Conservation (phyloP, 2,113 vertebrate species). For the Chaetodon auriga region DNA sequence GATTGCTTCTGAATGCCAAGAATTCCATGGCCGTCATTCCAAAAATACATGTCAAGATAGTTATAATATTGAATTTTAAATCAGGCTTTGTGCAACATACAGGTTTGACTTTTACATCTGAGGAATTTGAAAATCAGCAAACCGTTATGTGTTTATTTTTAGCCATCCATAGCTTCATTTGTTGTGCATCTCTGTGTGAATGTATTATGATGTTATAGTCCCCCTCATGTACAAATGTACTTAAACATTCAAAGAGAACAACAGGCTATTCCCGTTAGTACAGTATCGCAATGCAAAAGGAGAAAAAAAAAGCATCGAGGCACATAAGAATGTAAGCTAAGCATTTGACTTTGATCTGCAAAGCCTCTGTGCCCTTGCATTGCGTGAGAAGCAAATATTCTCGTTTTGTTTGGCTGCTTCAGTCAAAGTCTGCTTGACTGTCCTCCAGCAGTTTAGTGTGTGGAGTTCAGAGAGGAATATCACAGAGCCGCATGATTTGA, state of each 20-base stretch:
- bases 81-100: neutral
- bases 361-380: constrained; percentile 59
- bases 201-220: constrained; percentile 54
- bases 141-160: constrained; percentile 52
- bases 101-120: neutral
- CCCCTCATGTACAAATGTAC: constrained; percentile 64
- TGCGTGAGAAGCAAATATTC: constrained; percentile 63
- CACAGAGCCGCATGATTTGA: neutral
- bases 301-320: constrained; percentile 12
- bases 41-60: neutral
- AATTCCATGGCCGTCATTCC: neutral
- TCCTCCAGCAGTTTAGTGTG: constrained; percentile 32
- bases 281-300: constrained; percentile 42
- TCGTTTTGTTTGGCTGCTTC: constrained; percentile 27
- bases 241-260: constrained; percentile 72
- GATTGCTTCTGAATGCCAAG: neutral
- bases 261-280: constrained; percentile 58
- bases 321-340: constrained; percentile 67
- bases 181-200: constrained; percentile 52
- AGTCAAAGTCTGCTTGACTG: constrained; percentile 13
- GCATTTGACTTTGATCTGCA: constrained; percentile 74
- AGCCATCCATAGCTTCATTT: constrained; percentile 45
- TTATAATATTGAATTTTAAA: neutral
- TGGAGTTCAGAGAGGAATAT: neutral
- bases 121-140: neutral